Base-by-base conservation (phyloP, 2,888 invertebrate genomes). In the Drosophila conformis region DNA sequence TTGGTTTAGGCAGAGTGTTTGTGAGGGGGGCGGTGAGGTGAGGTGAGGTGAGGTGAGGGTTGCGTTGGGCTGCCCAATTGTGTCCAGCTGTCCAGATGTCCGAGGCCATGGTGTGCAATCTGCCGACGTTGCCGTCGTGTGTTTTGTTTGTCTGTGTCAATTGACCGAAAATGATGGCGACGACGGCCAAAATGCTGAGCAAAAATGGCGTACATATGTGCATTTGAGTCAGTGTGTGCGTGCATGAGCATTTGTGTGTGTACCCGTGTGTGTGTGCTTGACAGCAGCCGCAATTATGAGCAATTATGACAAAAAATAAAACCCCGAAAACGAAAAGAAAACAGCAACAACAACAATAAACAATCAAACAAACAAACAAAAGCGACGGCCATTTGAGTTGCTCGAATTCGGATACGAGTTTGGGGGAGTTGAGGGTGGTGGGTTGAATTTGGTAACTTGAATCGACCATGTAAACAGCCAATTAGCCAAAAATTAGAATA, bases 141-240 rank as follows among this genome's bases (percentile, higher is more conserved):
- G 58, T 62, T 61, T 59, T 68, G 70, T 71, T 69, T 87, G 80
- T 57, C 69, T 85, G 74, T 82, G 86, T 78, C 86, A 86, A 86
- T 86, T 86, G 88, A 87, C 86, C 86, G 76, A 86, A 86, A 86
- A 86, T 86, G 88, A 86, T 86, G 86, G 86, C 86, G 86, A 84
- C 82, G 72, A 25, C 70, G 56, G 8, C 64, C 69, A 62, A 83
- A 82, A 78, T 67, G 68, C 66, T 79, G 31, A 66, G 79, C 76
- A 76, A 84, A 84, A 84, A 85, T 85, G 85, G 85, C 87, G 85
- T 65, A 73, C 56, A 68, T 70, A 29, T 65, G 49, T 49, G 66
- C 38, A 27, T 57, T 42, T 42, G 13, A 49, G 53, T 29, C 33
- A 53, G 52, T 60, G 48, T 53, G 56, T 42, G n/a, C 40, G n/a